phyloP scores from a whole-genome alignment of 2,888 invertebrate species.

The Chrysolina haemoptera region DNA sequence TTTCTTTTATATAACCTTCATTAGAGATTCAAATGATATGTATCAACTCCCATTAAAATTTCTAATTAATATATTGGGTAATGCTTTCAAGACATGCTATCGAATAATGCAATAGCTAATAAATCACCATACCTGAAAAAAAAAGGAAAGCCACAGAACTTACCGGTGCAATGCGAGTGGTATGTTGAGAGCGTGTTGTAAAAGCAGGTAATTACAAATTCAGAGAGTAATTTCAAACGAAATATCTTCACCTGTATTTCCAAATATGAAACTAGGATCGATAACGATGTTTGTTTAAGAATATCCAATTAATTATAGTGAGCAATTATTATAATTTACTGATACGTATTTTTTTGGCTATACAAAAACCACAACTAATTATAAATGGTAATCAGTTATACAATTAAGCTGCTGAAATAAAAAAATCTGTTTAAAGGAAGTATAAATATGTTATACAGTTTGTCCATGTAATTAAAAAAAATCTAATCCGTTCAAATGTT shows the following conservation, averaged over 20 bases:
- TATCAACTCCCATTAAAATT: constrained; percentile 15
- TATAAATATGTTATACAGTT: too few relatives aligned
- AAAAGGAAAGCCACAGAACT: constrained; percentile 13
- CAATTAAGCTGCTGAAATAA: too few relatives aligned
- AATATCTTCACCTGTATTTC: constrained; percentile 3
- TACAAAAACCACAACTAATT: too few relatives aligned
- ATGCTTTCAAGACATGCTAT: constrained; percentile 3
- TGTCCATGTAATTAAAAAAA: too few relatives aligned
- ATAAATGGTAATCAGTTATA: too few relatives aligned
- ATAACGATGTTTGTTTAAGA: background rate
- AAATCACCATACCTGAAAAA: constrained; percentile 12
- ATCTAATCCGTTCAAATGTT: too few relatives aligned
- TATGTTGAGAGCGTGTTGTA: constrained; percentile 5
- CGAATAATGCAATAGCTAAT: constrained; percentile 12
- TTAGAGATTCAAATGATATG: constrained; percentile 21
- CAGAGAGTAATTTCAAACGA: constrained; percentile 3
- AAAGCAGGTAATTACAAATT: constrained; percentile 12
- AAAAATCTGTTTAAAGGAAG: too few relatives aligned
- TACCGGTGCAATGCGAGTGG: constrained; percentile 13
- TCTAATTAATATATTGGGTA: constrained; percentile 20
- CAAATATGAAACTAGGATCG: background rate
- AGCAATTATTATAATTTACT: too few relatives aligned
- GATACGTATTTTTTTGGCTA: too few relatives aligned
- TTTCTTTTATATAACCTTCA: constrained; percentile 20
- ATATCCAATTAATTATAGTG: background rate